These are phyloP conservation scores for Etheostoma cragini DNA, from an alignment of 2,113 vertebrate genomes.

Conservation along the genomic window DNA sequence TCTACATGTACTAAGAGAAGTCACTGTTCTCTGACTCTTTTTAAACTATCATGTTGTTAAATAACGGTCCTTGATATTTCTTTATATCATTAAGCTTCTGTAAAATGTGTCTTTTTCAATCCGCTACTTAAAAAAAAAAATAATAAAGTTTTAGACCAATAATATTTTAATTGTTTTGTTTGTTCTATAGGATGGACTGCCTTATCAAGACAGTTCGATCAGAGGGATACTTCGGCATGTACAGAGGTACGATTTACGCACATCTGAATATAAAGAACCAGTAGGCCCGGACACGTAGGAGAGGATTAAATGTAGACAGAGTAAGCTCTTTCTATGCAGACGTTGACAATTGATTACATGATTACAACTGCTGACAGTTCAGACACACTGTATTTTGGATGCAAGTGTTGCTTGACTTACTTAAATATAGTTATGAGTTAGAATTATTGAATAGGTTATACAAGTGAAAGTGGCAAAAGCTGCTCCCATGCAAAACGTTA, in stretches of 20 bases:
- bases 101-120: background rate
- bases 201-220: slow-evolving; percentile 87
- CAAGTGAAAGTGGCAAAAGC: slow-evolving; percentile 20
- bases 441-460: background rate
- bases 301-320: slow-evolving; percentile 17
- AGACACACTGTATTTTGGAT: slow-evolving; percentile 12
- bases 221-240: slow-evolving; percentile 91
- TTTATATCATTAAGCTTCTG: background rate
- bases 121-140: no score
- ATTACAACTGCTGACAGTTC: background rate
- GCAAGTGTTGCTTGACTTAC: slow-evolving; percentile 22
- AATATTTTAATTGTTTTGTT: background rate
- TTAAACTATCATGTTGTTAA: background rate
- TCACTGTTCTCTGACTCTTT: background rate
- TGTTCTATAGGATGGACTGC: slow-evolving; percentile 86
- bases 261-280: slow-evolving; percentile 25
- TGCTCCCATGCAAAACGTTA: slow-evolving; percentile 20
- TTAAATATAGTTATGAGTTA: background rate
- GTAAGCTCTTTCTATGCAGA: slow-evolving; percentile 22
- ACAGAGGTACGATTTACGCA: slow-evolving; percentile 85
- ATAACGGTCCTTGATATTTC: background rate
- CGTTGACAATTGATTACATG: background rate
- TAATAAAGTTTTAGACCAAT: background rate
- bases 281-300: slow-evolving; percentile 14
- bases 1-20: background rate